Evolutionary conservation across 2,797 vertebrate genomes (phyloP).

Genomic region (Picus viridis): DNA sequence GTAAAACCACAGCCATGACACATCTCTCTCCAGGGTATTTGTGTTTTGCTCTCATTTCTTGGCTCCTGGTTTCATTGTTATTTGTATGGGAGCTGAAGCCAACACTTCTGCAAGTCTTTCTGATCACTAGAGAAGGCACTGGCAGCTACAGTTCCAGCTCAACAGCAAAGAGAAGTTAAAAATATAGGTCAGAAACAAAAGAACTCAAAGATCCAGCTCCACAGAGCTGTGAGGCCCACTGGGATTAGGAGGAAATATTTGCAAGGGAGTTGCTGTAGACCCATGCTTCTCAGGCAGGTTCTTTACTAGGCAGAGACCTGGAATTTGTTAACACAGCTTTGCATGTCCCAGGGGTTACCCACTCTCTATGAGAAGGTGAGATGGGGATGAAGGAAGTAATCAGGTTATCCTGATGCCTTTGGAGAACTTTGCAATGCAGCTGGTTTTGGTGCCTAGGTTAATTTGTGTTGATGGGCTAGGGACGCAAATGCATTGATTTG

Average conservation of each 20-base stretch:
- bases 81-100: background rate
- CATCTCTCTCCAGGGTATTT: background rate
- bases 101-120: background rate
- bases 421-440: background rate
- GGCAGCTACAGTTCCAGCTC: background rate
- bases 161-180: background rate
- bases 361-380: background rate
- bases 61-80: background rate
- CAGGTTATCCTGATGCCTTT: background rate
- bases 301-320: background rate
- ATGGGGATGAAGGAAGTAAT: background rate
- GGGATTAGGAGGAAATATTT: background rate
- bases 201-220: background rate
- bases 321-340: background rate
- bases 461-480: background rate
- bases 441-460: background rate
- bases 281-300: background rate
- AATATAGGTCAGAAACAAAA: background rate
- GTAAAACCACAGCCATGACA: background rate
- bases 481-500: background rate
- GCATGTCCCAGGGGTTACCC: background rate
- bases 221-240: background rate
- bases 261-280: background rate
- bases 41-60: background rate
- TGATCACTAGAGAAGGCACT: background rate